These are phyloP conservation scores for Penaeus vannamei DNA, from an alignment of 1,140 invertebrate genomes.

Conservation along the genomic window DNA sequence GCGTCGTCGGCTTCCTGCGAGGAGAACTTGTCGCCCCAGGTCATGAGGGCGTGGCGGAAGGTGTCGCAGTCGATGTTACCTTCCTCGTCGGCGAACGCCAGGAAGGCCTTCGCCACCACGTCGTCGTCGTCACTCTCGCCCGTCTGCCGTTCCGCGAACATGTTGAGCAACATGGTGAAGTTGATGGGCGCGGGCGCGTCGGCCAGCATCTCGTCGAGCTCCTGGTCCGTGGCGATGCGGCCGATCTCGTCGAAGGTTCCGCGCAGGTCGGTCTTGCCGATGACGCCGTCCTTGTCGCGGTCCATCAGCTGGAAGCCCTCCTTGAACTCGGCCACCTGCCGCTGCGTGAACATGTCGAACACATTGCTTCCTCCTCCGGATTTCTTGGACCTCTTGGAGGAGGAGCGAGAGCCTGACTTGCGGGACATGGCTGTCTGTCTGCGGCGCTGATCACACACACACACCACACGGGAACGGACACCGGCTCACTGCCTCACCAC, in stretches of 20 bases:
- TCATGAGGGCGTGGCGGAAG: slow-evolving; percentile 92
- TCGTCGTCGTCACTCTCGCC: slow-evolving; percentile 66
- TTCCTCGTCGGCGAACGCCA: slow-evolving; percentile 91
- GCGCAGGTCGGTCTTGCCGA: slow-evolving; percentile 95
- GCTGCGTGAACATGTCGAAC: slow-evolving; percentile 95
- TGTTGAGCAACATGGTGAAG: slow-evolving; percentile 93
- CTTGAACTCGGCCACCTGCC: slow-evolving; percentile 96
- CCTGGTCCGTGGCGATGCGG: slow-evolving; percentile 88
- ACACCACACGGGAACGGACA: not conserved
- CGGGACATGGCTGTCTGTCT: slow-evolving; percentile 40
- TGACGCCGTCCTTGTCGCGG: slow-evolving; percentile 97
- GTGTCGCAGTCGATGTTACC: slow-evolving; percentile 81
- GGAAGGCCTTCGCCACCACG: slow-evolving; percentile 83
- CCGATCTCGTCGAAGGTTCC: slow-evolving; percentile 96
- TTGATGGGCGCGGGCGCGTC: slow-evolving; percentile 94
- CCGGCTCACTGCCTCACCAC: not conserved
- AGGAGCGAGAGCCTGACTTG: slow-evolving; percentile 58
- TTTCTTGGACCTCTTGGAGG: slow-evolving; percentile 45
- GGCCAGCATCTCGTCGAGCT: slow-evolving; percentile 90
- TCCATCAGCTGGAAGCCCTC: slow-evolving; percentile 99
- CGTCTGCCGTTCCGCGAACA: slow-evolving; percentile 88
- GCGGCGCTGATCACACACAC: not conserved
- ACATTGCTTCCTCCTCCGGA: slow-evolving; percentile 85
- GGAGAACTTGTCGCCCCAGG: slow-evolving; percentile 97
- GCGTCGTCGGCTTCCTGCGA: slow-evolving; percentile 93